These are phyloP conservation scores for Pseudomyrmex dendroicus DNA, from an alignment of 1,140 invertebrate genomes.

Conservation along the genomic window DNA sequence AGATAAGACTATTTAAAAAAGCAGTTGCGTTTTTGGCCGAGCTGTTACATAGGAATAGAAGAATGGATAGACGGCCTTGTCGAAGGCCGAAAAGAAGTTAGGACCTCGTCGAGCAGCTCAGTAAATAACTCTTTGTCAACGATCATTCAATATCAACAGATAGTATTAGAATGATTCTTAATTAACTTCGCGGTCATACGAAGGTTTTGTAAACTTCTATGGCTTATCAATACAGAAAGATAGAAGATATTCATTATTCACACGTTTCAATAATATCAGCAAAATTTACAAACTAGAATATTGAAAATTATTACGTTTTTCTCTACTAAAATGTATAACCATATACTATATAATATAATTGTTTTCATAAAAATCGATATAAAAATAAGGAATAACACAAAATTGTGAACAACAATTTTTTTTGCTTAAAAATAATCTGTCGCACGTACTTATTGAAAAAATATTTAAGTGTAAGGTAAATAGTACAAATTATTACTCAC, in stretches of 20 bases:
- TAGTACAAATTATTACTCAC: no score
- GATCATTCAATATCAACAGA: conserved; percentile 50
- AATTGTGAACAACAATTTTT: no score
- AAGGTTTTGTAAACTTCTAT: conserved; percentile 40
- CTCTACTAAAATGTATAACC: no score
- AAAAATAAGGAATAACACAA: no score
- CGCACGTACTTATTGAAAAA: not conserved
- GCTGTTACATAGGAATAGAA: conserved; percentile 50
- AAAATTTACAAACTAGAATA: conserved; percentile 2
- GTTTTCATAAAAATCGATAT: no score
- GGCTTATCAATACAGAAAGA: conserved; percentile 18
- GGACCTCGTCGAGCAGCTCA: conserved; percentile 28
- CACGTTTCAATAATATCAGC: not conserved
- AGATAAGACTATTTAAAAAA: not conserved
- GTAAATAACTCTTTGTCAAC: conserved; percentile 27
- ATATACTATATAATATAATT: no score
- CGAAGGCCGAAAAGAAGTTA: conserved; percentile 29
- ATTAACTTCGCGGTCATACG: conserved; percentile 22
- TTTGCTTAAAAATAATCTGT: not conserved
- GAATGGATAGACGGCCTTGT: conserved; percentile 28
- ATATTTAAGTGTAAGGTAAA: not conserved
- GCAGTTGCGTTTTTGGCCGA: conserved; percentile 2
- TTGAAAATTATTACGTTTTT: not conserved
- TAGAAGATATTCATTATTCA: conserved; percentile 16
- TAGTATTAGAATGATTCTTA: conserved; percentile 53